Percentiles rank a stretch among this genome's conserved stretches.
These are phyloP conservation scores for Coremacera marginata DNA, from an alignment of 2,888 invertebrate species.

Conservation along the genomic window DNA sequence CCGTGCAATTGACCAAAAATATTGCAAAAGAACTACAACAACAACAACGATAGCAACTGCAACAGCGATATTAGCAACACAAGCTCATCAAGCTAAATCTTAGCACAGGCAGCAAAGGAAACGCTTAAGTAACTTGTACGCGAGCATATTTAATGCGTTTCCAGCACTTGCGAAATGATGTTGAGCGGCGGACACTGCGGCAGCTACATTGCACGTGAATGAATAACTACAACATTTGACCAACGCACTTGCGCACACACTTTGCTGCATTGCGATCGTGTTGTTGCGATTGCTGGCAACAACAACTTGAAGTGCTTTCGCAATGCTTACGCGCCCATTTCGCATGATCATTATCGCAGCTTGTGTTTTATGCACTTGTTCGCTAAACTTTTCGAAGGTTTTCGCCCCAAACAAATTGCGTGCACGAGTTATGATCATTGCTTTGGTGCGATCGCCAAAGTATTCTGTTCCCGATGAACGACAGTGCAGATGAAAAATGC, in stretches of 20 bases:
- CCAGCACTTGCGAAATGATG: conserved; percentile 5
- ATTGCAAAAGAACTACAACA: conserved; percentile 11
- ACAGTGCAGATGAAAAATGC: not conserved
- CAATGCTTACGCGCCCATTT: conserved; percentile 57
- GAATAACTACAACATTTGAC: not conserved
- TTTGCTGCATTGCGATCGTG: not conserved
- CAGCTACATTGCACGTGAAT: no score
- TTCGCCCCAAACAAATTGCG: not conserved
- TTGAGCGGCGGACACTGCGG: not conserved
- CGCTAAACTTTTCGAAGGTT: conserved; percentile 44
- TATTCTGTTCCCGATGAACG: not conserved
- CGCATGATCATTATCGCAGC: conserved; percentile 61
- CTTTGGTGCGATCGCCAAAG: not conserved
- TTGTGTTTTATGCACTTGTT: conserved; percentile 52
- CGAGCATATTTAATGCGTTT: conserved; percentile 3
- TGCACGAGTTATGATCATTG: not conserved
- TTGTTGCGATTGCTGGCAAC: not conserved
- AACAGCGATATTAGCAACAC: conserved; percentile 1
- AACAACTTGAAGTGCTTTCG: not conserved
- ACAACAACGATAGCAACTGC: conserved; percentile 23
- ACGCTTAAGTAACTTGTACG: conserved; percentile 7
- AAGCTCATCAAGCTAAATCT: not conserved
- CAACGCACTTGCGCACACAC: not conserved
- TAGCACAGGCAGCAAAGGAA: not conserved
- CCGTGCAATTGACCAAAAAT: conserved; percentile 8